These are phyloP conservation scores for Hemiprocne comata DNA, from an alignment of 2,113 vertebrate species.

Conservation along the genomic window DNA sequence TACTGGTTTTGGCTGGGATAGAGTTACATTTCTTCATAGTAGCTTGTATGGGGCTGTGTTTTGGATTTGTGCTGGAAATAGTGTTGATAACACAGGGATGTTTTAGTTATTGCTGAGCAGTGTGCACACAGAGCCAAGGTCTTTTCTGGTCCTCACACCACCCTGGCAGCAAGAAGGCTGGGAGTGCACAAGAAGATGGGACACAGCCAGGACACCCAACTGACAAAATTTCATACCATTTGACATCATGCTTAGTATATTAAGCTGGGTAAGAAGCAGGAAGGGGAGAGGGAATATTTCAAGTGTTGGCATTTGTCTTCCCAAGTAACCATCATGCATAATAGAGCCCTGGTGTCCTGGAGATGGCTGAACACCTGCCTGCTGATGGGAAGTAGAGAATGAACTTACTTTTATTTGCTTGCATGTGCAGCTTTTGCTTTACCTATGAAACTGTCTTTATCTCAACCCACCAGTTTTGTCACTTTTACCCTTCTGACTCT, in stretches of 20 bases:
- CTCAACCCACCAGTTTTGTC: background rate
- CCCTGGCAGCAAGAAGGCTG: background rate
- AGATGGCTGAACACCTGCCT: background rate
- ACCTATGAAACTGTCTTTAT: background rate
- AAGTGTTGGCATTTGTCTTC: background rate
- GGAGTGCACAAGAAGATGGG: background rate
- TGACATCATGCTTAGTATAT: background rate
- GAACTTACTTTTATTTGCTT: background rate
- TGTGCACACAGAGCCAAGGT: background rate
- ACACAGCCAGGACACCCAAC: background rate
- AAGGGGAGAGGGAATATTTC: fast-evolving
- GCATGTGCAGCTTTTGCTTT: fast-evolving
- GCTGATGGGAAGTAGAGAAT: background rate
- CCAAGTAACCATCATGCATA: fast-evolving
- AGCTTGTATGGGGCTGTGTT: background rate
- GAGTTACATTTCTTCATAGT: background rate
- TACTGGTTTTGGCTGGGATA: background rate
- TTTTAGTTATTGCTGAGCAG: background rate
- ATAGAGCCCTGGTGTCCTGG: background rate
- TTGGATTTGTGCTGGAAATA: background rate
- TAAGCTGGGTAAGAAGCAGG: background rate
- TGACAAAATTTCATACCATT: background rate
- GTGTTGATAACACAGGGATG: background rate
- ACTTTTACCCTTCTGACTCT: background rate
- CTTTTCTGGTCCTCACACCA: background rate